Evolutionary conservation across 1,140 invertebrate genomes (phyloP), one percentile per base, ranked within the genome.

Genomic region (Drosophila paulistorum): DNA sequence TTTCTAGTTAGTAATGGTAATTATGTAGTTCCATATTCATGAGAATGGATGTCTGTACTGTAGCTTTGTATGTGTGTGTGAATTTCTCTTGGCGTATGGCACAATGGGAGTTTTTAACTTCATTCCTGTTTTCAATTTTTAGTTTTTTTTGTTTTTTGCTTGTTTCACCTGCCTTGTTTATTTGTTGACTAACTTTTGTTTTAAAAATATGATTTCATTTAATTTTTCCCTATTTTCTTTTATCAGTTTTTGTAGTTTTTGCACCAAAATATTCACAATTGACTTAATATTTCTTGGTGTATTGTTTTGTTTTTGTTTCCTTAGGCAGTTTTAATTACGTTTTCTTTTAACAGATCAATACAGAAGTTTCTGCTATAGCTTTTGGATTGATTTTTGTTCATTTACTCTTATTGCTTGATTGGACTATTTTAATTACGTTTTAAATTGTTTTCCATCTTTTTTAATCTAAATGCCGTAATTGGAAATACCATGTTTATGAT

Each of bases 381-480:
- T 59, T 51, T 51, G 45, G 62, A 74, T 73, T 74, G 51, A 72
- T 65, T 67, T 30, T 75, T 71, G 26, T 39, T 58, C 57, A 35
- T 42, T 76, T 71, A 62, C 45, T 65, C 71, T 77, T 77, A 77
- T 77, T 77, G 74, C 74, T 77, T 77, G 67, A 62, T 71, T 78
- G 62, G 75, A 77, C 75, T 77, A 77, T 77, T 63, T 77, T 71
- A 37, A 58, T 65, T 77, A 71, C 70, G 59, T 65, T 45, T 59
- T 59, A 63, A 35, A 26, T 77, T 61, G 45, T 45, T 65, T 71
- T 77, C 20, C 58, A 57, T 66, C 3, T 62, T 60, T 74, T 65
- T 70, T 55, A 23, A 76, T 77, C 73, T 77, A 77, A 77, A 77
- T 77, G 74, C 74, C 74, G 60, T 77, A 68, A 81, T 81, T 68